These are phyloP conservation scores for Glandiceps talaboti DNA, from an alignment of 53 echinoderm and acorn worm species.

Conservation along the genomic window DNA sequence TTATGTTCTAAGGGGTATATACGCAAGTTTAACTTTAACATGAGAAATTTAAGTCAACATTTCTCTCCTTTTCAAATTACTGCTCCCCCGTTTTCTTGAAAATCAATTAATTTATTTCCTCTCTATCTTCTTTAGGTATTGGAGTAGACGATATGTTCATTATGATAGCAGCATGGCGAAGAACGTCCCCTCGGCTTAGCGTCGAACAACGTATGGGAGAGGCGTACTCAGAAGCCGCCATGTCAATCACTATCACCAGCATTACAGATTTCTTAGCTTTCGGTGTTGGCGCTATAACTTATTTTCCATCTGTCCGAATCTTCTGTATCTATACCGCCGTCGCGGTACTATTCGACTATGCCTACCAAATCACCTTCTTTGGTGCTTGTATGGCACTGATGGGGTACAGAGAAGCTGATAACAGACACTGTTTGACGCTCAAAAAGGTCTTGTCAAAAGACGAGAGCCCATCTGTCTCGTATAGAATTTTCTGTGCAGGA, in stretches of 20 bases:
- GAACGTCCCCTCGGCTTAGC: not conserved
- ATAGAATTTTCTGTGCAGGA: constrained; percentile 69
- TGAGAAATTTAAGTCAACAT: too few species aligned
- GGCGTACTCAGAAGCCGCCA: constrained; percentile 51
- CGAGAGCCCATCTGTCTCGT: constrained; percentile 37
- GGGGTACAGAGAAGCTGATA: constrained; percentile 62
- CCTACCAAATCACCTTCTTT: constrained; percentile 65
- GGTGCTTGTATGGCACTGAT: constrained; percentile 74
- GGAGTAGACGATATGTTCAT: not conserved
- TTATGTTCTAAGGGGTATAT: too few species aligned
- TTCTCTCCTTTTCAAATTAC: too few species aligned
- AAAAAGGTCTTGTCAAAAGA: constrained; percentile 47
- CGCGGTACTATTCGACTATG: constrained; percentile 39
- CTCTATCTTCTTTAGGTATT: not conserved
- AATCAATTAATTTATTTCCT: too few species aligned
- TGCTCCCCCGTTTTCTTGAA: too few species aligned
- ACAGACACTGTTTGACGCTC: constrained; percentile 55
- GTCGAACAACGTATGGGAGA: constrained; percentile 34
- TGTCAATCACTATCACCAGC: constrained; percentile 65
- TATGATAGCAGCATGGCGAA: not conserved
- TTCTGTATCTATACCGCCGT: constrained; percentile 50
- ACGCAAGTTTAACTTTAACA: too few species aligned
- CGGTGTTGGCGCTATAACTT: constrained; percentile 39
- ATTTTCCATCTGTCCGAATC: constrained; percentile 31
- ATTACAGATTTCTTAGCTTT: constrained; percentile 52